phyloP scores from a whole-genome alignment of 2,797 vertebrate genomes.

The Limnodromus scolopaceus region DNA sequence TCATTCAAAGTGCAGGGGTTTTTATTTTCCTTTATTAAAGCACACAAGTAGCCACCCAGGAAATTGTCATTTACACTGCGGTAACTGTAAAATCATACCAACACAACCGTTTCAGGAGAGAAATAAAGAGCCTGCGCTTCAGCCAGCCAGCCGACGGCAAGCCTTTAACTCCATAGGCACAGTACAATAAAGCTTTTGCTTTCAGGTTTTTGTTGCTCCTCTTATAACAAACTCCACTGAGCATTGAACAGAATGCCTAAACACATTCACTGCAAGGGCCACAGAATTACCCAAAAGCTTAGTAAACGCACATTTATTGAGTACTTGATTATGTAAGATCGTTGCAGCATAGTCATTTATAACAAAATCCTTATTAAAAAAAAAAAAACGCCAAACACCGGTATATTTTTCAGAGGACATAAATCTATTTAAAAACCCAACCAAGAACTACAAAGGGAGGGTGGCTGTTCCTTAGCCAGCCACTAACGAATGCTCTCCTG shows the following conservation, averaged over 20 bases:
- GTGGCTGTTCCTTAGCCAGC: not conserved
- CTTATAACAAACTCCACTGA: not conserved
- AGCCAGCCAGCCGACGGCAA: not conserved
- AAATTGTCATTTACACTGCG: constrained; percentile 23
- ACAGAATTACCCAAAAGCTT: constrained; percentile 41
- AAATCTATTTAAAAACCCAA: constrained; percentile 16
- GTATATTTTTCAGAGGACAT: not conserved
- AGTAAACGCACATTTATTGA: constrained; percentile 36
- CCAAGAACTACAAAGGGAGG: not conserved
- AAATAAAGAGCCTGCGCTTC: constrained; percentile 20
- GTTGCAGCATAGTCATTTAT: constrained; percentile 12
- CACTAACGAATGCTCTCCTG: not conserved
- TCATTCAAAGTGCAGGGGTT: not conserved
- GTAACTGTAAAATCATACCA: constrained; percentile 22
- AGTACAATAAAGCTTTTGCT: constrained; percentile 59
- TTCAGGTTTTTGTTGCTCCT: constrained; percentile 20
- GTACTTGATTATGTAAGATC: not conserved
- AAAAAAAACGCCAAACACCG: not conserved
- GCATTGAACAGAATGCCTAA: constrained; percentile 23
- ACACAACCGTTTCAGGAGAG: not conserved
- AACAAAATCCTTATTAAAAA: constrained; percentile 20
- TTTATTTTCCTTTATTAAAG: constrained; percentile 67
- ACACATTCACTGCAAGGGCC: constrained; percentile 20
- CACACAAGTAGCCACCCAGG: constrained; percentile 61
- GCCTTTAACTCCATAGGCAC: constrained; percentile 54